phyloP scores from a whole-genome alignment of 2,113 vertebrate genomes.

The Hydropotes inermis region DNA sequence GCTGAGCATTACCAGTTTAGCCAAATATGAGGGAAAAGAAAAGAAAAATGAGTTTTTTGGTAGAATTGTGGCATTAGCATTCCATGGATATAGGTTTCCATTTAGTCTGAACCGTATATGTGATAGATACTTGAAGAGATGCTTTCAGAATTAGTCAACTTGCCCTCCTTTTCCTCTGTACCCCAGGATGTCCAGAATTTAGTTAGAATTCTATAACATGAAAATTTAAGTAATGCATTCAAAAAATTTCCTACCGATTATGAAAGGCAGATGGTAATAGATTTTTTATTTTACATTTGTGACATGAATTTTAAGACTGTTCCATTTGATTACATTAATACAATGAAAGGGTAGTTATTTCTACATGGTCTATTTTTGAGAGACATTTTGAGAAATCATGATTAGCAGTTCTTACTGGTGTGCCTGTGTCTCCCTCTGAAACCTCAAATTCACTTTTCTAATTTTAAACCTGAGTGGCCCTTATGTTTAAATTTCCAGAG shows the following conservation, averaged over 20 bases:
- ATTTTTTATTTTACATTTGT: not conserved
- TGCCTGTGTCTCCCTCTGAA: not conserved
- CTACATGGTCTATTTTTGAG: not conserved
- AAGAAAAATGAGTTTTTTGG: conserved; percentile 14
- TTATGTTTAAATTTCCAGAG: conserved; percentile 9
- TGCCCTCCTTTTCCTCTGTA: not conserved
- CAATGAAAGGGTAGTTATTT: not conserved
- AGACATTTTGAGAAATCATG: not conserved
- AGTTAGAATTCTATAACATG: conserved; percentile 33
- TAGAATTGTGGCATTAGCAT: conserved; percentile 18
- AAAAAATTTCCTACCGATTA: not conserved
- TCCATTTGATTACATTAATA: conserved; percentile 15
- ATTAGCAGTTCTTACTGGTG: not conserved
- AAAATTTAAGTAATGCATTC: conserved; percentile 13
- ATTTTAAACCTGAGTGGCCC: conserved; percentile 10
- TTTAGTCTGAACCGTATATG: not conserved
- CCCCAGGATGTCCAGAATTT: not conserved
- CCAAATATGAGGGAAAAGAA: not conserved
- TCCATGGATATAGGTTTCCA: conserved; percentile 17
- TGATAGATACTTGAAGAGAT: not conserved
- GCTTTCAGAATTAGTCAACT: conserved; percentile 29
- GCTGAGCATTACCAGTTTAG: not conserved
- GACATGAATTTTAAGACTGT: conserved; percentile 28
- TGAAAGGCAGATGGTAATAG: not conserved
- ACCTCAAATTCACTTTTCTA: conserved; percentile 25